Evolutionary conservation across 2,113 vertebrate genomes (phyloP), one percentile per base, ranked within the genome.

Genomic region (Plectropomus leopardus): DNA sequence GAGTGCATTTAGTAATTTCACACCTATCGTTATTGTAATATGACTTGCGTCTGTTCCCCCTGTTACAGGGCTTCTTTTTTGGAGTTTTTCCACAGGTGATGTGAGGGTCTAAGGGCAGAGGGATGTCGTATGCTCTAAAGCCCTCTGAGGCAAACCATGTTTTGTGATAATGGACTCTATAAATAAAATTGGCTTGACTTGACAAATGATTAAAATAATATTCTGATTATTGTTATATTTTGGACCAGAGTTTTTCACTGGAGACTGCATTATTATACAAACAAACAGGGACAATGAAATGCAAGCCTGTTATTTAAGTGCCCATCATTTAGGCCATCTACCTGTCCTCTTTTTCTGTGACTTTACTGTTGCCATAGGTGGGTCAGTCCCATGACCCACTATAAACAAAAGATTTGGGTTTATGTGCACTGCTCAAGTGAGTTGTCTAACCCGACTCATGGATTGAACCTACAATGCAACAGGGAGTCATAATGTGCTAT

Each of bases 311-410:
- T 47, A 7, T 55, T 50, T 34, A 50, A n/a, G 19, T 21, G 36
- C 19, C 4, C 74, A 30, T 78, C 24, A 40, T 61, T 51, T 48
- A 78, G 81, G 47, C 26, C 53, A 72, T 72, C 45, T 34, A 13
- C 66, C 17, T 68, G 42, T 58, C 42, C 23, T 72, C 19, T 58
- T 4, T 24, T 40, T 72, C 53, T 70, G 44, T 60, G 44, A 15
- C 34, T 59, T 73, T 24, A 53, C 23, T 30, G 45, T 53, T 45
- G 23, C 28, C n/a, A n/a, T 42, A 36, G 45, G 53, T 0, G 34
- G 48, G 40, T 30, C 8, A 36, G 57, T 53, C n/a, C 30, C 54
- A 9, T 45, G 54, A 5, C 36, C 57, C 55, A 3, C 28, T 54
- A 5, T 24, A 54, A 60, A 72, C 47, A 72, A 58, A 42, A 40